A percentile compares a stretch with the other conserved stretches of the same genome.
phyloP scores from a whole-genome alignment of 37 sponge, comb jelly and placozoan genomes.

The Amphimedon queenslandica region DNA sequence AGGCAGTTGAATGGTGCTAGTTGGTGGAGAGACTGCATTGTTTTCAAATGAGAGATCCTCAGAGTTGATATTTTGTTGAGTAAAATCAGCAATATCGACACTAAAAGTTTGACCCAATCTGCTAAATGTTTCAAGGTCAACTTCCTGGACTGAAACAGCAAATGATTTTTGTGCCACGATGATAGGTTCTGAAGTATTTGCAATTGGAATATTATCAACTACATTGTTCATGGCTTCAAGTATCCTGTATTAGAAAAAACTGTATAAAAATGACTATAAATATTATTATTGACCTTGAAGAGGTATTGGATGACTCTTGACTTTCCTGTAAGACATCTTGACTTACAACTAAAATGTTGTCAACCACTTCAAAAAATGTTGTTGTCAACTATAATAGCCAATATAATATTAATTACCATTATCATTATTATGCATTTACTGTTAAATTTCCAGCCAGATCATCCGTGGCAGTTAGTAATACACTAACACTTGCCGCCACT shows the following conservation, averaged over 20 bases:
- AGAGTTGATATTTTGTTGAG: not conserved
- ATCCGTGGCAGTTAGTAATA: not conserved
- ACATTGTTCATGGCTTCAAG: conserved; percentile 8
- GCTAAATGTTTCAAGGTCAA: not conserved
- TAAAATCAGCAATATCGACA: not conserved
- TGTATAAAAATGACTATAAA: not conserved
- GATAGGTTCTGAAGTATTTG: not conserved
- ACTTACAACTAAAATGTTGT: conserved; percentile 24
- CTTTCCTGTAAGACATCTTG: conserved; percentile 11
- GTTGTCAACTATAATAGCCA: conserved; percentile 22
- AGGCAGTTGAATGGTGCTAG: conserved; percentile 9
- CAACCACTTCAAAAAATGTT: conserved; percentile 14
- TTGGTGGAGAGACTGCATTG: not conserved
- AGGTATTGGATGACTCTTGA: conserved; percentile 15
- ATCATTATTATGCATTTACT: not conserved
- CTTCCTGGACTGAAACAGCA: conserved; percentile 9
- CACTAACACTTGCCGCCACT: not conserved
- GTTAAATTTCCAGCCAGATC: conserved; percentile 1
- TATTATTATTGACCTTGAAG: conserved; percentile 12
- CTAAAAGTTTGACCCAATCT: not conserved
- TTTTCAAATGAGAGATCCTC: not conserved
- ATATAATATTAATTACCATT: not conserved
- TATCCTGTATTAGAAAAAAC: conserved; percentile 5
- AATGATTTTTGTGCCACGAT: not conserved
- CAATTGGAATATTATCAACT: not conserved